Base-by-base conservation (phyloP, 1,140 invertebrate genomes). In the Drosophila equinoxialis region DNA sequence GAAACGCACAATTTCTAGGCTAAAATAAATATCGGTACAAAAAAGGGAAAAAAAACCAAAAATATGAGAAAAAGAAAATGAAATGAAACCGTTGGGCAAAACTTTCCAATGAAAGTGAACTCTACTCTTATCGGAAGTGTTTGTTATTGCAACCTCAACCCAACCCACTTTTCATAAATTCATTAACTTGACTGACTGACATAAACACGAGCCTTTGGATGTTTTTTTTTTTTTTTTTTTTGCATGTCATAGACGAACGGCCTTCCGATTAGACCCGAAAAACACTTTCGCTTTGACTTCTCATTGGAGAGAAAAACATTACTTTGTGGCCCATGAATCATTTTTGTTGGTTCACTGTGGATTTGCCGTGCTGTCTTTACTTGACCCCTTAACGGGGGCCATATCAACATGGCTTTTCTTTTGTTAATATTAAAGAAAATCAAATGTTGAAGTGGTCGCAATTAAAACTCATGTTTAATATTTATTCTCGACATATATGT, bases 111-210 rank as follows among this genome's bases (percentile, higher is more conserved):
- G 83, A 78, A 83, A 89, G 76, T 75, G 62, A 74, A 64, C 64
- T 70, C 45, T n/a, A 39, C 37, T 55, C 71, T 74, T 75, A 74
- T 71, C 68, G 59, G 26, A 59, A 59, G 57, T 59, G 57, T 59
- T 59, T 59, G 57, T 59, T 59, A 59, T 59, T 37, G 57, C 57
- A 59, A 66, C 65, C 61, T 57, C 45, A 51, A 23, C 3, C 20
- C 68, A 60, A 45, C 39, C 26, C 65, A 74, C 73, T 77, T 68
- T 69, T 62, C 64, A 74, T 81, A 87, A 87, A 87, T 89, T 84
- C 80, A 68, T 87, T 68, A 84, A 58, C 20, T 87, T 86, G 67
- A 86, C 82, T 82, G 82, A 86, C 68, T 80, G 74, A 78, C 72
- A 65, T 42, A 63, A 45, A 57, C 69, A 79, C 65, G 64, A 51